phyloP scores from a whole-genome alignment of 1,140 invertebrate genomes.

The Aphelenchoides avenae region DNA sequence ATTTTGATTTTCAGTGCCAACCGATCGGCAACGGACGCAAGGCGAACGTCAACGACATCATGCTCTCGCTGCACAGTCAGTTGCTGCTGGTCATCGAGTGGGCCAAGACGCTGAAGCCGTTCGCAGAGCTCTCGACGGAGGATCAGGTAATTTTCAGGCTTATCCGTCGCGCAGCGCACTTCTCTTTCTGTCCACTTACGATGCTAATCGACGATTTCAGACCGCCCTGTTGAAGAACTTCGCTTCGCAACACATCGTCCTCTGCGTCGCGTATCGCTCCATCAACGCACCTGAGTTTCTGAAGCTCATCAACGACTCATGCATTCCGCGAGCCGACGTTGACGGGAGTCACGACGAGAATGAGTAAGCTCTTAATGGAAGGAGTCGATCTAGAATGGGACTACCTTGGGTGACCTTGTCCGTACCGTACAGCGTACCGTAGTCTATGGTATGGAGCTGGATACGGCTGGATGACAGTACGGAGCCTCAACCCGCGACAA shows the following conservation, averaged over 20 bases:
- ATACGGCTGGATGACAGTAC: too few species aligned
- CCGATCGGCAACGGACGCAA: constrained; percentile 39
- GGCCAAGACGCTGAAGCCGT: constrained; percentile 54
- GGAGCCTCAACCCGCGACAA: too few species aligned
- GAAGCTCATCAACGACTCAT: constrained; percentile 54
- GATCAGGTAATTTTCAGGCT: constrained; percentile 43
- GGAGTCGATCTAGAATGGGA: constrained; percentile 13
- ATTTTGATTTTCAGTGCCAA: too few species aligned
- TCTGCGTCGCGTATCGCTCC: constrained; percentile 57
- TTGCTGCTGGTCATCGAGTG: constrained; percentile 58
- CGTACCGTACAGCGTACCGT: too few species aligned
- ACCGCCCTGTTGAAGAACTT: constrained; percentile 57
- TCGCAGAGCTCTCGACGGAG: constrained; percentile 49
- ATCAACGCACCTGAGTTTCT: constrained; percentile 44
- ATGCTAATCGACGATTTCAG: constrained; percentile 18
- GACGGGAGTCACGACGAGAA: constrained; percentile 31
- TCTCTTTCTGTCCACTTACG: background rate
- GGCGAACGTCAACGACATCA: constrained; percentile 54
- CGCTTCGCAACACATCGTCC: constrained; percentile 56
- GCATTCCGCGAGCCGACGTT: constrained; percentile 41
- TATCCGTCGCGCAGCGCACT: constrained; percentile 2
- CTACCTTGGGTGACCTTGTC: constrained; percentile 15
- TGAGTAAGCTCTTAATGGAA: constrained; percentile 24
- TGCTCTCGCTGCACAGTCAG: constrained; percentile 55
- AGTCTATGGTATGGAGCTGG: too few species aligned